Base-by-base conservation (phyloP, 2,888 invertebrate species). In the Ochropacha duplaris region DNA sequence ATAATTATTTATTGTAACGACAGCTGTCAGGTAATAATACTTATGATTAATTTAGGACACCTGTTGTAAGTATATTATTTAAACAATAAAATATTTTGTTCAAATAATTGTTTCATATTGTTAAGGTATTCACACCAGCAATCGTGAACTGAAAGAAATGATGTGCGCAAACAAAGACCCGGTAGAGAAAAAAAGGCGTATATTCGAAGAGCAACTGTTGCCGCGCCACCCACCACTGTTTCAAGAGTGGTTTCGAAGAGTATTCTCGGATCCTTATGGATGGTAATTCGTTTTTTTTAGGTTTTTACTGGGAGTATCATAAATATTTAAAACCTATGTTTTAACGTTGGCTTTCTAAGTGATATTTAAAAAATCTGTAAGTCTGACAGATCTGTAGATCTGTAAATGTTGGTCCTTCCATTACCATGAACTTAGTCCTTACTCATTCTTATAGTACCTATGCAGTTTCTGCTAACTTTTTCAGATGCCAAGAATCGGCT, bases 211-310 rank as follows among this genome's bases (percentile, higher is more conserved):
- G n/a, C 93, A 94, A 66, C 86, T 97, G 54, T 72, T 97, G 57
- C 95, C 95, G 2, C 86, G 90, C 50, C 95, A 96, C 88, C 98
- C 99, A 9, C 96, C 98, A 0, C 95, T 99, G 12, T 96, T 99
- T 77, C 95, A 96, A 16, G 97, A 98, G 79, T 99, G 99, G 99
- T 98, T 99, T 82, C 93, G 96, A 26, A 94, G 95, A 57, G 96
- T 96, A 0, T 99, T 99, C 86, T 95, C 97, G 0, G 98, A 98
- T 80, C 97, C 98, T 0, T 96, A 96, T 66, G 95, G 96, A 70
- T 98, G 97, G 97, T 96, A 84, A 82, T 6, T 36, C 1, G n/a
- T n/a, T 4, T 36, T 6, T 36, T n/a, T n/a, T n/a, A n/a, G n/a
- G 36, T n/a, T 36, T 36, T 36, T 1, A 36, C 34, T 4, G 34